These are phyloP conservation scores for Chrysomela aeneicollis DNA, from an alignment of 2,888 invertebrate genomes.

Conservation along the genomic window DNA sequence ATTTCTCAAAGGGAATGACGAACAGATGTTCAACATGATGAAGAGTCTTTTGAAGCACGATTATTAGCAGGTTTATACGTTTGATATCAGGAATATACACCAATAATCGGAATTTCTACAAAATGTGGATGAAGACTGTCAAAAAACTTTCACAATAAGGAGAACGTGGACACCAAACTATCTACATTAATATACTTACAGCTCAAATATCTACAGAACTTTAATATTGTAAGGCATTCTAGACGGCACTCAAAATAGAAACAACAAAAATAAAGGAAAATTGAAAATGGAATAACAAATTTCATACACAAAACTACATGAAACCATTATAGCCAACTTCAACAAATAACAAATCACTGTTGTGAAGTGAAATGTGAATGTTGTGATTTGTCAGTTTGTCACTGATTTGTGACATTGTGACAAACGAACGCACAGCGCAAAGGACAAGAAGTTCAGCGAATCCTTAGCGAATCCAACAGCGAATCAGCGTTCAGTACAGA, in stretches of 20 bases:
- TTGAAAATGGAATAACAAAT: background rate
- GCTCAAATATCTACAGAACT: background rate
- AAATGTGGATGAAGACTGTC: conserved; percentile 5
- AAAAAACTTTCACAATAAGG: background rate
- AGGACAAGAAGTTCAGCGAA: too few species aligned
- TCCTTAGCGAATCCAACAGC: too few species aligned
- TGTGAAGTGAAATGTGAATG: too few species aligned
- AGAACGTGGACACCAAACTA: background rate
- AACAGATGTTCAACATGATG: background rate
- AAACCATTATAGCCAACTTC: background rate
- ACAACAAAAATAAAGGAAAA: background rate
- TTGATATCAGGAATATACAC: background rate
- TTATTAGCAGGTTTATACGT: too few species aligned
- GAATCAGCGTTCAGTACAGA: too few species aligned
- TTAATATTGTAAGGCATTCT: background rate
- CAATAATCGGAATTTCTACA: background rate
- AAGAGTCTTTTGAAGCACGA: too few species aligned
- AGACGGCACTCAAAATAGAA: conserved; percentile 2
- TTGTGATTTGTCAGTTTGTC: too few species aligned
- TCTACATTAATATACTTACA: background rate
- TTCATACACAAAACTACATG: background rate
- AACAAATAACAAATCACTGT: background rate
- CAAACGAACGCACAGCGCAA: background rate
- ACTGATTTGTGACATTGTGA: background rate
- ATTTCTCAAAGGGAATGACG: background rate